Evolutionary conservation across 1,140 invertebrate species (phyloP).

Genomic region (Gyrodactylus bullatarudis): DNA sequence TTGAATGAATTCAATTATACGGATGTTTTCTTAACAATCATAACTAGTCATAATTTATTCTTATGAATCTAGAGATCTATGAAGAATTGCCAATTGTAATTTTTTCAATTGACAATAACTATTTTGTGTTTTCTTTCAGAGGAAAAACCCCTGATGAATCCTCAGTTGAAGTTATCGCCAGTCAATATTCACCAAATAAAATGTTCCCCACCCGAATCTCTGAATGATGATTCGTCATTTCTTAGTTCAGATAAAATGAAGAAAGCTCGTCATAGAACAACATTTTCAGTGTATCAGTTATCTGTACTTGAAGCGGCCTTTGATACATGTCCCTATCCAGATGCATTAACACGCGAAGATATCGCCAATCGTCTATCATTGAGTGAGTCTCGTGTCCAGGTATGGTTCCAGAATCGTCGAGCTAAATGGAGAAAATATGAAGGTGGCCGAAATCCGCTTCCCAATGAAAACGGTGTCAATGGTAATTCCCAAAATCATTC

Average conservation of each 20-base stretch:
- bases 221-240: not conserved
- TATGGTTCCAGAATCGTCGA: constrained; percentile 25
- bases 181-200: too few relatives aligned
- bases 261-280: not conserved
- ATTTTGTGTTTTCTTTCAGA: too few relatives aligned
- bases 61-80: too few relatives aligned
- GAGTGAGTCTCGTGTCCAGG: constrained; percentile 15
- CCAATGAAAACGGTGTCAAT: not conserved
- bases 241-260: not conserved
- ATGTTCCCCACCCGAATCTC: too few relatives aligned
- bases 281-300: constrained; percentile 4
- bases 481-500: not conserved
- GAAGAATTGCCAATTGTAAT: too few relatives aligned
- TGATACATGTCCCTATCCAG: not conserved
- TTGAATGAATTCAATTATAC: too few relatives aligned
- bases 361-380: not conserved
- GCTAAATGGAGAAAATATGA: constrained; percentile 35
- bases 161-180: too few relatives aligned
- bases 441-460: not conserved
- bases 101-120: too few relatives aligned
- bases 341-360: not conserved
- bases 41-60: too few relatives aligned
- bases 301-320: not conserved
- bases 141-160: too few relatives aligned
- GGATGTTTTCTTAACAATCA: too few relatives aligned